Evolutionary conservation across 1,140 invertebrate species (phyloP).

Genomic region (Centruroides sculpturatus): DNA sequence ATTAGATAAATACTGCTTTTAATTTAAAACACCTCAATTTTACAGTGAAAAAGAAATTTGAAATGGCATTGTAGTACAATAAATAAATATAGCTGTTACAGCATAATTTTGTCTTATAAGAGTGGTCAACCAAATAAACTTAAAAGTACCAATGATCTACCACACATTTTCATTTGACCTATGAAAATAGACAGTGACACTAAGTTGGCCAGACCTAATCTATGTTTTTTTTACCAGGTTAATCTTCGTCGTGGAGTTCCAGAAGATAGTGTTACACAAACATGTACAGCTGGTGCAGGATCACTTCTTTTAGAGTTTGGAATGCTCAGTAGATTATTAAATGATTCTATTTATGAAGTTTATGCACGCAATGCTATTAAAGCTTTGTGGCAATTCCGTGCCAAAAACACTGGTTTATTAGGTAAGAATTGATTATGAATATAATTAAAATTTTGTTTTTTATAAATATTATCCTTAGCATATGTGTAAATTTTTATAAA

Average conservation of each 20-base stretch:
- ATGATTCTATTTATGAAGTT: constrained; percentile 44
- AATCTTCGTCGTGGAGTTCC: constrained; percentile 44
- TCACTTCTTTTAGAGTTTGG: constrained; percentile 50
- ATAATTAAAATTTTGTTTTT: neutral
- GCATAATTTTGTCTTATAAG: too few species aligned
- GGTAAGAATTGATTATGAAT: constrained; percentile 28
- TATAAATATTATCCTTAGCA: neutral
- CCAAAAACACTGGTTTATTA: constrained; percentile 45
- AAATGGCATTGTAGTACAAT: too few species aligned
- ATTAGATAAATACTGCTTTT: too few species aligned
- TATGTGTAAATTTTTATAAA: too few species aligned
- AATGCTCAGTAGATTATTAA: constrained; percentile 41
- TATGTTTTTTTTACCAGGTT: constrained; percentile 26
- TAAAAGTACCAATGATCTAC: too few species aligned
- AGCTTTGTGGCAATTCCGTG: constrained; percentile 40
- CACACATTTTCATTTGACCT: too few species aligned
- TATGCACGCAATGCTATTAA: constrained; percentile 41
- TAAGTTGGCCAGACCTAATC: too few species aligned
- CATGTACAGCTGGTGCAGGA: constrained; percentile 50
- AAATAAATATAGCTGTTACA: too few species aligned
- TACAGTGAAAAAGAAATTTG: too few species aligned
- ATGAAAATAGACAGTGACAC: too few species aligned
- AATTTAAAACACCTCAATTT: too few species aligned
- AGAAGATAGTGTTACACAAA: constrained; percentile 38
- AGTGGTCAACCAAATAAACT: too few species aligned